A percentile compares a stretch with the other conserved stretches of the same genome.
phyloP scores from a whole-genome alignment of 2,888 invertebrate genomes.

The Bembecia ichneumoniformis region DNA sequence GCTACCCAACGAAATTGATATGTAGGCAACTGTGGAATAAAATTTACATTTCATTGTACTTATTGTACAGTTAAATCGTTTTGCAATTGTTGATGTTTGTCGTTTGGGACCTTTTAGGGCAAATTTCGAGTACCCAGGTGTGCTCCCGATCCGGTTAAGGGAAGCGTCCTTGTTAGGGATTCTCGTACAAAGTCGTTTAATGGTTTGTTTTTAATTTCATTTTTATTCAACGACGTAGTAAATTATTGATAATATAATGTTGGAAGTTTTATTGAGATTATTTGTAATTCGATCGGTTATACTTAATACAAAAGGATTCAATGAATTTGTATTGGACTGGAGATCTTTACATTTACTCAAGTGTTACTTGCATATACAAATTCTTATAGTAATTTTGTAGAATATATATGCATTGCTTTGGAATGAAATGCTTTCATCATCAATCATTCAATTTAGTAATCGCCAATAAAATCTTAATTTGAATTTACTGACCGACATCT shows the following conservation, averaged over 20 bases:
- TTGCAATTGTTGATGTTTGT: slow-evolving; percentile 23
- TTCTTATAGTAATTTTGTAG: too few relatives aligned
- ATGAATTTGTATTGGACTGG: slow-evolving; percentile 5
- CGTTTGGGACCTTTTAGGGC: slow-evolving; percentile 69
- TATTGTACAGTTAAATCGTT: slow-evolving; percentile 25
- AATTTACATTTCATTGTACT: slow-evolving; percentile 15
- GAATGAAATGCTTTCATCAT: too few relatives aligned
- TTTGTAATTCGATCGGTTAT: slow-evolving; percentile 42
- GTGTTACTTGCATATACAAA: too few relatives aligned
- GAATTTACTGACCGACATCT: too few relatives aligned
- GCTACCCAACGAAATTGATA: slow-evolving; percentile 21
- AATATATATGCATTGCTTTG: too few relatives aligned
- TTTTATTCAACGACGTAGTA: slow-evolving; percentile 57
- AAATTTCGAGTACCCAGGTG: slow-evolving; percentile 71
- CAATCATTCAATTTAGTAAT: too few relatives aligned
- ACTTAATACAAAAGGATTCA: slow-evolving; percentile 26
- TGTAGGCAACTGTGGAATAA: slow-evolving; percentile 13
- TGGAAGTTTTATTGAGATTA: slow-evolving; percentile 42
- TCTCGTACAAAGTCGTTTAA: slow-evolving; percentile 69
- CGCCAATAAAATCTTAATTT: too few relatives aligned
- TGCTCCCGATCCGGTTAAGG: slow-evolving; percentile 72
- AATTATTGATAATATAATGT: slow-evolving; percentile 57
- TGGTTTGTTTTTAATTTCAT: slow-evolving; percentile 72
- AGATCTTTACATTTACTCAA: not conserved
- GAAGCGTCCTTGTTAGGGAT: slow-evolving; percentile 70